Evolutionary conservation across 2,113 vertebrate species (phyloP).

Genomic region (Pomatorhinus ruficollis): DNA sequence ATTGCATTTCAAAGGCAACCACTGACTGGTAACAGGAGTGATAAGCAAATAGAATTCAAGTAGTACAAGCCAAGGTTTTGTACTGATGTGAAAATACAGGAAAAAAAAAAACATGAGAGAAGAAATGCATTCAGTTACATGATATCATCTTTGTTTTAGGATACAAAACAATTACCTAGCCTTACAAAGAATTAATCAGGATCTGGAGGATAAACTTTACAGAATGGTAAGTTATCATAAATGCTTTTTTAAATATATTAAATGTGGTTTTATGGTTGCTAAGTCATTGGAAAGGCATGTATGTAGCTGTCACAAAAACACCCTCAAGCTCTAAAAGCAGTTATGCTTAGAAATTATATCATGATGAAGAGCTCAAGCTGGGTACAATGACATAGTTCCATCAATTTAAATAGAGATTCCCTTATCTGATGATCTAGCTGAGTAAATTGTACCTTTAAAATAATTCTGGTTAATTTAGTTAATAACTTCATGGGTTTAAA

Average conservation of each 20-base stretch:
- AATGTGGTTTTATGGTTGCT: not conserved
- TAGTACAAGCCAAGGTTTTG: not conserved
- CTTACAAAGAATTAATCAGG: constrained; percentile 96
- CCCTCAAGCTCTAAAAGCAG: not conserved
- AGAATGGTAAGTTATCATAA: constrained; percentile 82
- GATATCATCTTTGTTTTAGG: constrained; percentile 74
- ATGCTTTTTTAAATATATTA: not conserved
- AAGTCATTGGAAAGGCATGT: not conserved
- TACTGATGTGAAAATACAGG: constrained; percentile 2
- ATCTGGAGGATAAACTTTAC: constrained; percentile 94
- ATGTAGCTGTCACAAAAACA: not conserved
- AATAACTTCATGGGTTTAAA: not conserved
- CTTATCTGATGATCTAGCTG: not conserved
- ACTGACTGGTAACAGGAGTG: not conserved
- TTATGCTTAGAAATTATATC: not conserved
- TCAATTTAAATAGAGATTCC: not conserved
- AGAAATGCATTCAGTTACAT: not conserved
- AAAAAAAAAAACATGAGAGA: not conserved
- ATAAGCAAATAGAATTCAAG: constrained; percentile 18
- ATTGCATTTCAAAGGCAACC: constrained; percentile 20
- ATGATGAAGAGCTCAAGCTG: not conserved
- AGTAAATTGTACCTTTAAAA: constrained; percentile 17
- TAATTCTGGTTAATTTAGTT: constrained; percentile 32
- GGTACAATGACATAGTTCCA: not conserved
- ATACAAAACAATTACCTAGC: constrained; percentile 95